Evolutionary conservation across 2,888 invertebrate genomes (phyloP), one percentile per base, ranked within the genome.

Genomic region (Tiliacea citrago): DNA sequence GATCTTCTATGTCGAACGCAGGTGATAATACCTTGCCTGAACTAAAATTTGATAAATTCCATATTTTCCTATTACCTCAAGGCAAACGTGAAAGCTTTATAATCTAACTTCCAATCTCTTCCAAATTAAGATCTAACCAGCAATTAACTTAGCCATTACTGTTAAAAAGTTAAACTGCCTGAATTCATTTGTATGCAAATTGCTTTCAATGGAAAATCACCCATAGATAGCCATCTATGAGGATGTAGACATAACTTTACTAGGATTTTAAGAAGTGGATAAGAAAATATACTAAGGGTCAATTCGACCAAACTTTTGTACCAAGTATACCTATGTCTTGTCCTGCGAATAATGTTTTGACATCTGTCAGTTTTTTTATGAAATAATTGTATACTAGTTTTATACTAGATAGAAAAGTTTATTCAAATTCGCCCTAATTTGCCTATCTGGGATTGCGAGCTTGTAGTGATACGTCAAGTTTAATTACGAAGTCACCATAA

Each of bases 161-260:
- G 77, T 75, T 84, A 77, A 80, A 84, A 84, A 80, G 73, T 82
- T 82, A 75, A 71, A 72, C 84, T 79, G 73, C 73, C 73, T 83
- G 80, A 85, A 88, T 87, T 88, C 88, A 89, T 89, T 88, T 89
- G 86, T 88, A 89, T 88, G 88, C 83, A 89, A 86, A 89, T 89
- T 87, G 81, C 81, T 83, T 87, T 82, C 79, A 79, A 83, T 85
- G 85, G 87, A 83, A 87, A 84, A 84, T 82, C 82, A 75, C 75
- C 80, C 53, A 61, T 18, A 29, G 81, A 81, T 84, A 84, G 72
- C 62, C 82, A 74, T 78, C 77, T 81, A 83, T 75, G 83, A 84
- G 77, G 82, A 78, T 75, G 77, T 85, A 76, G 82, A 82, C 83
- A 75, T 73, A 83, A 61, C 68, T 66, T 61, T 21, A 62, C 82